Base-by-base conservation (phyloP, 2,113 vertebrate species). In the Meles meles region DNA sequence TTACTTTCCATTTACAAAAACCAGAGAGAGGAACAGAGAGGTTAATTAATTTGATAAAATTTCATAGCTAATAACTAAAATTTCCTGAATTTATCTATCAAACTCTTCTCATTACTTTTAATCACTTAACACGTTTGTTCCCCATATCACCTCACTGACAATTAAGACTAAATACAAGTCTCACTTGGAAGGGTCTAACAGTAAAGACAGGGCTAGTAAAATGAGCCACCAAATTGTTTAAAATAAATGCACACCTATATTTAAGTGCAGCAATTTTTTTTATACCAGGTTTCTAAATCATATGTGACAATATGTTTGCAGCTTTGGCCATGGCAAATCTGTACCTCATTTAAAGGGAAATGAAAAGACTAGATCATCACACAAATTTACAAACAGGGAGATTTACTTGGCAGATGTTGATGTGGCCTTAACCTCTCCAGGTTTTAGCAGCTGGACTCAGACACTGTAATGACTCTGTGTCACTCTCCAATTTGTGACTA, bases 391-490 rank as follows among this genome's bases (percentile, higher is more conserved):
- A 91, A 93, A 80, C 10, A 93, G 31, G 49, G 52, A 67, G 6
- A 20, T 81, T 95, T 77, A 57, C 49, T 88, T 95, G 67, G 84
- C 29, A 3, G 80, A 67, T 84, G 8, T 90, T 85, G 49, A 94
- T 67, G 14, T 81, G 80, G n/a, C 21, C 85, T 81, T 93, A 94
- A 84, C 37, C 63, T 95, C 42, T 97, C 63, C 71, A 94, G 85
- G 29, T 94, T 94, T 97, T 88, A 97, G 85, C 57, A 96, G 55
- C 76, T 94, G 76, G 88, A 94, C 65, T 93, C 71, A 85, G 57
- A 95, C 52, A 63, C 31, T 47, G 39, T 88, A 83, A 96, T 96
- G 86, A 93, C 93, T 96, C 29, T 63, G 39, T 93, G 57, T 42
- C 29, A 96, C n/a, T 95, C 74, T 96, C 44, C 57, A 93, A 65